Evolutionary conservation across 2,113 vertebrate genomes (phyloP), one percentile per base, ranked within the genome.

Genomic region (Petaurus breviceps): DNA sequence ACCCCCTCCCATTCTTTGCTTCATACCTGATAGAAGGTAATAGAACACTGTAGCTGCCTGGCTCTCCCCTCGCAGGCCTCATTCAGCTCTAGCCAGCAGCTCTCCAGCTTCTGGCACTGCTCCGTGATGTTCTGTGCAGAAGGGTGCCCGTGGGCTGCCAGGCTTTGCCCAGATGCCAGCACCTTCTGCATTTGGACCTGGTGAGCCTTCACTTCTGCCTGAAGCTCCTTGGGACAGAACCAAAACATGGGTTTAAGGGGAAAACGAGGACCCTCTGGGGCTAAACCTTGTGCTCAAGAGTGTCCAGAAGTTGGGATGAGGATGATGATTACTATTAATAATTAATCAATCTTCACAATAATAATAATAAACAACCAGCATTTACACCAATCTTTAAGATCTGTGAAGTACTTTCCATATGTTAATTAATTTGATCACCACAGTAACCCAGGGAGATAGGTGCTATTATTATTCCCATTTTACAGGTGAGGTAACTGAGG

Each of bases 61-160:
- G 98, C 97, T 94, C 98, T 98, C n/a, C 97, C 97, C 28, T 98
- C 98, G 90, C 99, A 99, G 0, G 98, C 98, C 47, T 98, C 97
- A 95, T 99, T 99, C 91, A 99, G 98, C 95, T 98, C 98, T 93
- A 98, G 97, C 99, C 99, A 99, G 92, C 97, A 97, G 91, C 90
- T 89, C 51, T 97, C 96, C 97, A 99, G 98, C 54, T 99, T 97
- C 52, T 92, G 97, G 91, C 99, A 99, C 97, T 98, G 99, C 77
- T 99, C 98, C 31, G 68, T 93, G 91, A 99, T 97, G 37, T 98
- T 98, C 49, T 96, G 98, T 94, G 98, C 95, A 6, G 98, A 98
- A n/a, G 98, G 98, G 94, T 98, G 98, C 94, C 98, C 98, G 4
- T 94, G 97, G 94, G 95, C 97, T 52, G 97, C 94, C 90, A 99